Evolutionary conservation across 1,140 invertebrate genomes (phyloP).

Genomic region (Mamestra configurata): DNA sequence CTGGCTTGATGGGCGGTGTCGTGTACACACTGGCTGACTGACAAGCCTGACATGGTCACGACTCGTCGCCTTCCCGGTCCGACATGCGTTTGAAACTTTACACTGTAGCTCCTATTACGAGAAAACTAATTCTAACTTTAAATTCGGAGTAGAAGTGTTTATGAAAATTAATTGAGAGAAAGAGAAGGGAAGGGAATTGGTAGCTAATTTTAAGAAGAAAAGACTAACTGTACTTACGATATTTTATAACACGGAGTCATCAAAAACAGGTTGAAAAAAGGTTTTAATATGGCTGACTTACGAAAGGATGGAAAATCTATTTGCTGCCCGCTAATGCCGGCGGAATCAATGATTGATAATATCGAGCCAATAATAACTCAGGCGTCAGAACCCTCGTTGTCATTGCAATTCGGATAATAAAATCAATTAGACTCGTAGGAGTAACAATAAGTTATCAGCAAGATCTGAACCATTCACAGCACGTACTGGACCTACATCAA

Average conservation of each 20-base stretch:
- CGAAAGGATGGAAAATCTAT: not conserved
- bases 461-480: conserved; percentile 25
- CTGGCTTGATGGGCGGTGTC: conserved; percentile 62
- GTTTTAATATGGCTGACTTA: not conserved
- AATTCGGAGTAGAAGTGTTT: not conserved
- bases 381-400: not conserved
- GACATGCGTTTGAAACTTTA: conserved; percentile 74
- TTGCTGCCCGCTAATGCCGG: not conserved
- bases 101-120: conserved; percentile 49
- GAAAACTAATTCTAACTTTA: conserved; percentile 6
- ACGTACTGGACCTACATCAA: conserved; percentile 41
- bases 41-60: conserved; percentile 69
- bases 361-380: too few relatives aligned
- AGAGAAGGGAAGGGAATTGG: too few relatives aligned
- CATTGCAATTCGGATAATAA: conserved; percentile 1
- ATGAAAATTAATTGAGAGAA: conserved; percentile 25
- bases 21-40: conserved; percentile 52
- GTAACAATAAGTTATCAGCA: conserved; percentile 27
- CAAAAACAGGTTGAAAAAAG: not conserved
- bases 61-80: conserved; percentile 71
- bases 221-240: too few relatives aligned
- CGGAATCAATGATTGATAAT: not conserved
- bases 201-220: not conserved
- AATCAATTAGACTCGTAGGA: conserved; percentile 31
- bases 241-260: too few relatives aligned